These are phyloP conservation scores for Lapara coniferarum DNA, from an alignment of 2,888 invertebrate species.

Conservation along the genomic window DNA sequence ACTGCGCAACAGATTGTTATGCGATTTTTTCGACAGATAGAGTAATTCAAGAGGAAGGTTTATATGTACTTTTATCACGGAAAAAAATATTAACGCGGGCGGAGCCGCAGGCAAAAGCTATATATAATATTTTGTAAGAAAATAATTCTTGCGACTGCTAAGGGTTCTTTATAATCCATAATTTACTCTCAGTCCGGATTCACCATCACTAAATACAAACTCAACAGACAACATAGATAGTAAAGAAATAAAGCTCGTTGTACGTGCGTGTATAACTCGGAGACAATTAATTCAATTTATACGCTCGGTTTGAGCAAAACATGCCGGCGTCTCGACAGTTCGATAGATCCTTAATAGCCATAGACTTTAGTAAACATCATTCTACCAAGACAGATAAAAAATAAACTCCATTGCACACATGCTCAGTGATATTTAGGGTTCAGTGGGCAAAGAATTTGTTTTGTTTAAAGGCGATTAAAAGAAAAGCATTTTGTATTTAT, in stretches of 20 bases:
- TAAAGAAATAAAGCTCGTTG: conserved; percentile 29
- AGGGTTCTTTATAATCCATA: no score
- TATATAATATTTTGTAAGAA: no score
- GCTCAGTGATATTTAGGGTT: conserved; percentile 8
- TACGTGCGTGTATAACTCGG: conserved; percentile 52
- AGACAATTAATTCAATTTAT: conserved; percentile 79
- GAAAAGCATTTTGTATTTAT: no score
- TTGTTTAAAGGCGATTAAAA: no score
- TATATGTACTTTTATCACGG: no score
- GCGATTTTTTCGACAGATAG: no score
- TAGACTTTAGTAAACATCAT: conserved; percentile 44
- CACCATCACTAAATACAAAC: background rate
- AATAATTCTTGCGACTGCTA: no score
- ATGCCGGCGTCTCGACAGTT: conserved; percentile 61
- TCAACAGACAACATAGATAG: background rate
- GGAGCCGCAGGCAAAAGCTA: no score
- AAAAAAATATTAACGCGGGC: no score
- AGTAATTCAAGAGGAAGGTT: no score
- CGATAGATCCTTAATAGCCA: conserved; percentile 53
- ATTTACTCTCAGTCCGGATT: background rate
- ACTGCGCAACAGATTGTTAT: no score
- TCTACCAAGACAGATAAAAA: conserved; percentile 41
- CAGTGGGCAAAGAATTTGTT: background rate
- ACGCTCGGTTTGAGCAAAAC: conserved; percentile 78
- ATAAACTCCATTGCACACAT: conserved; percentile 28